A percentile compares a stretch with the other conserved stretches of the same genome.
These are phyloP conservation scores for Bovichtus diacanthus DNA, from an alignment of 2,797 vertebrate species.

Conservation along the genomic window DNA sequence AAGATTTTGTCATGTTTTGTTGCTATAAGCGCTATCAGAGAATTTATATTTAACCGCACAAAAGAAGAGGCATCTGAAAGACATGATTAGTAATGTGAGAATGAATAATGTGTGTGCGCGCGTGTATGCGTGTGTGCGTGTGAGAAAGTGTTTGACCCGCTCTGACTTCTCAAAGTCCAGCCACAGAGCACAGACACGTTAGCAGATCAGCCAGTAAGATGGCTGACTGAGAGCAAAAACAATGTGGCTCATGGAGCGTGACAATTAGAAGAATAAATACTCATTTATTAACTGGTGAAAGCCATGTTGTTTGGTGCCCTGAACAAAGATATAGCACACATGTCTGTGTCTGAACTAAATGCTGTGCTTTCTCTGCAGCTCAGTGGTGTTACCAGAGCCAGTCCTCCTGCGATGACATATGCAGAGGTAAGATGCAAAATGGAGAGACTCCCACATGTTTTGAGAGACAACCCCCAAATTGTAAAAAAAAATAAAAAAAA, in stretches of 20 bases:
- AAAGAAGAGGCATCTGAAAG: background rate
- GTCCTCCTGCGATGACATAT: conserved; percentile 78
- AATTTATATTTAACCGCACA: conserved; percentile 5
- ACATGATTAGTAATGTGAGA: conserved; percentile 26
- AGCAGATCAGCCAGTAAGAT: conserved; percentile 28
- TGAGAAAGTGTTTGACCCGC: background rate
- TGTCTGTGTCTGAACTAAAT: conserved; percentile 32
- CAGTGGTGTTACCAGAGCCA: conserved; percentile 87
- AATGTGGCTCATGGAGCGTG: conserved; percentile 42
- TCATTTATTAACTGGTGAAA: conserved; percentile 56
- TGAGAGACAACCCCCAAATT: background rate
- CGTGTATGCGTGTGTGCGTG: background rate
- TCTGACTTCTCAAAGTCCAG: conserved; percentile 48
- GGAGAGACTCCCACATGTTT: background rate
- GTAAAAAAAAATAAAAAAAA: background rate
- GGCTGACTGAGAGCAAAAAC: conserved; percentile 51
- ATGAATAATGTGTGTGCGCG: conserved; percentile 38
- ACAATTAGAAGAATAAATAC: conserved; percentile 29
- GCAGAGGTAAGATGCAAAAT: conserved; percentile 78
- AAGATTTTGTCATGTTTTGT: background rate
- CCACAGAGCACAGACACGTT: conserved; percentile 24
- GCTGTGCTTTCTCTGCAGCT: conserved; percentile 71
- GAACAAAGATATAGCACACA: background rate
- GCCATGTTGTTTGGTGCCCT: conserved; percentile 13
- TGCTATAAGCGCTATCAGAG: background rate